phyloP scores from a whole-genome alignment of 2,888 invertebrate species.

The Orthosia cruda region DNA sequence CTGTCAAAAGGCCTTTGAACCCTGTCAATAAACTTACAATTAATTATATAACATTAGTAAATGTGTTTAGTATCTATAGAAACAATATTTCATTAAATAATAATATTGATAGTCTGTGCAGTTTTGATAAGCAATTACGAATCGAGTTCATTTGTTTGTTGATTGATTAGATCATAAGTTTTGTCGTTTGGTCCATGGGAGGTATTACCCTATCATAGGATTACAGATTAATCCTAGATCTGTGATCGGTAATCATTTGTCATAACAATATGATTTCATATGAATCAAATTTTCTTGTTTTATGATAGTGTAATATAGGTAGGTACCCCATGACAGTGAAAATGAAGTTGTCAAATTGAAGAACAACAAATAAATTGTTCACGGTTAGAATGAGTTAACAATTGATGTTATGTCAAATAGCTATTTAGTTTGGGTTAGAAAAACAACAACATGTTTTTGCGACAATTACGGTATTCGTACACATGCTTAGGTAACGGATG shows the following conservation, averaged over 20 bases:
- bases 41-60: slow-evolving; percentile 26
- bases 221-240: too few species aligned
- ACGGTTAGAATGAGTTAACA: slow-evolving; percentile 23
- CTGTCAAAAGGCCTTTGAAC: slow-evolving; percentile 60
- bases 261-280: too few species aligned
- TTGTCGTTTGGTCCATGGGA: not conserved
- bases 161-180: slow-evolving; percentile 1
- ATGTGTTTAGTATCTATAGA: slow-evolving; percentile 10
- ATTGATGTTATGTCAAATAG: slow-evolving; percentile 11
- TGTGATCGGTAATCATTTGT: too few species aligned
- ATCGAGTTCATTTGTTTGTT: slow-evolving; percentile 16
- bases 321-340: slow-evolving; percentile 4
- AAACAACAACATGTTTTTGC: slow-evolving; percentile 18
- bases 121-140: slow-evolving; percentile 30
- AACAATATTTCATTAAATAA: slow-evolving; percentile 24
- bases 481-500: slow-evolving; percentile 23
- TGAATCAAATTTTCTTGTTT: too few species aligned
- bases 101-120: slow-evolving; percentile 18
- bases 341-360: not conserved
- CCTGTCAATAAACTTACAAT: slow-evolving; percentile 36
- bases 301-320: too few species aligned
- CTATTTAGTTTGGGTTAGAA: slow-evolving; percentile 27
- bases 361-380: slow-evolving; percentile 28
- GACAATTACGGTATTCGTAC: slow-evolving; percentile 11
- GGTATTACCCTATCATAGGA: too few species aligned